Evolutionary conservation across 2,888 invertebrate genomes (phyloP).

Genomic region (Catocala sponsa): DNA sequence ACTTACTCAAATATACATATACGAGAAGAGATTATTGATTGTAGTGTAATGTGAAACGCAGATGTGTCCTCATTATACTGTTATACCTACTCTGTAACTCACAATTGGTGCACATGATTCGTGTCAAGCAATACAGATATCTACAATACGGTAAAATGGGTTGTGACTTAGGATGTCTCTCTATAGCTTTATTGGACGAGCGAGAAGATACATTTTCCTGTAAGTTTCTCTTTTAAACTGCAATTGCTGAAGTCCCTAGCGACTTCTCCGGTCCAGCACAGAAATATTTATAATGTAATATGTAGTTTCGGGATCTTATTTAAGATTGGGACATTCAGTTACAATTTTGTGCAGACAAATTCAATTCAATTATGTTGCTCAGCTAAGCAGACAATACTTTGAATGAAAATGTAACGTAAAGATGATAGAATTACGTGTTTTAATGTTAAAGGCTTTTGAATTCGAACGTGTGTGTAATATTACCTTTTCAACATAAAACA

Average conservation of each 20-base stretch:
- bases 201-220: background rate
- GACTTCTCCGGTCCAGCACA: background rate
- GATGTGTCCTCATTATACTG: conserved; percentile 9
- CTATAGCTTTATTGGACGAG: background rate
- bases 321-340: too few species aligned
- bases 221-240: background rate
- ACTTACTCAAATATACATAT: background rate
- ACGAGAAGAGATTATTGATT: conserved; percentile 7
- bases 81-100: background rate
- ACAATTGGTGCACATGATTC: background rate
- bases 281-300: background rate
- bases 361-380: too few species aligned
- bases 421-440: background rate
- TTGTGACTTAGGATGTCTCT: background rate
- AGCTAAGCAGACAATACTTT: background rate
- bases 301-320: background rate
- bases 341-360: too few species aligned
- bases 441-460: too few species aligned
- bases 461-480: too few species aligned
- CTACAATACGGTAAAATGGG: too few species aligned
- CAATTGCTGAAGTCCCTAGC: background rate
- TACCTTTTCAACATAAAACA: background rate
- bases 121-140: background rate
- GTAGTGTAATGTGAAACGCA: conserved; percentile 5
- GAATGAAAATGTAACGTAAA: background rate